Base-by-base conservation (phyloP, 2,797 vertebrate genomes). In the Acomys russatus region DNA sequence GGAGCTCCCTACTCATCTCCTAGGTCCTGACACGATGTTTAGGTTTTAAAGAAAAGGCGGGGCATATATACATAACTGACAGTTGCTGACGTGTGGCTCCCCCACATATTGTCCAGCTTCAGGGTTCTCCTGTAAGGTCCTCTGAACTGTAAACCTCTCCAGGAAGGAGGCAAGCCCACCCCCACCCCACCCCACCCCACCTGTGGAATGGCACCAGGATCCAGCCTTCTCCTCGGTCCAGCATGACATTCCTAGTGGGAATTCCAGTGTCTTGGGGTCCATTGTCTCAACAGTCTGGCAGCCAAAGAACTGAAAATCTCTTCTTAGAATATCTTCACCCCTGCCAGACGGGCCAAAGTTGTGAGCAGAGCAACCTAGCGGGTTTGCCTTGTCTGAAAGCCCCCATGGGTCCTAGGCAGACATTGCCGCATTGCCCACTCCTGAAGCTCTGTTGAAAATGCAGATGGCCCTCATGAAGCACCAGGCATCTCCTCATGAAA, bases 391-490 rank as follows among this genome's bases (percentile, higher is more conserved):
- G 38, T 77, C 74, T 17, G 15, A 2, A 28, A 14, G 8, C n/a
- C 4, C 0, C 33, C 3, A 12, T 4, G 18, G 18, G 56, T 12
- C 56, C 56, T 11, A 30, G 59, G 9, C 0, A 0, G 79, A 25
- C 59, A 38, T 10, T 49, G 51, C 23, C 10, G 20, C 59, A 38
- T 10, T 49, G 51, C 23, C 15, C 28, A 71, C 17, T 2, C 71
- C 3, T 22, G 28, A 73, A 56, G 49, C n/a, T n/a, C 64, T 59
- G 22, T 14, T 3, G 38, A 49, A 35, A 64, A n/a, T 51, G 23
- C 33, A 68, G 4, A 3, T 33, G 9, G 68, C 0, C 0, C 49
- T 56, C 4, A 0, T 7, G 30, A 35, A 38, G 64, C 18, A 3
- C 44, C 54, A 38, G 7, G 12, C 35, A 6, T 59, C 78, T 63